These are phyloP conservation scores for Thecophora atra DNA, from an alignment of 2,888 invertebrate species.

Conservation along the genomic window DNA sequence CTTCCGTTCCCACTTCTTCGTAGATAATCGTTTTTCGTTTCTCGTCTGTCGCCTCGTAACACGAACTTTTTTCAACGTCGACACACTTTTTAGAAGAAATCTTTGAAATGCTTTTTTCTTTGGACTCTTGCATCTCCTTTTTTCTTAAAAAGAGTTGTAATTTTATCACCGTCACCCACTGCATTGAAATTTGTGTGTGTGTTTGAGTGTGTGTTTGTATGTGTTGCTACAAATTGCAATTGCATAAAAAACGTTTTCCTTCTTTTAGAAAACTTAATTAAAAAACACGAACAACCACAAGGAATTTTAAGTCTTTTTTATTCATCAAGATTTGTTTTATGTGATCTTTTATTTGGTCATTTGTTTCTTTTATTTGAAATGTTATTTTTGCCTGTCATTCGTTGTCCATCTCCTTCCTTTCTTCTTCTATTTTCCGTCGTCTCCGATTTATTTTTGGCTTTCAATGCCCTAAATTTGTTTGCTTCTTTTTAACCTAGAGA, in stretches of 20 bases:
- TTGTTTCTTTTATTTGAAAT: not conserved
- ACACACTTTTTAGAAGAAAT: constrained; percentile 27
- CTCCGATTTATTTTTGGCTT: constrained; percentile 7
- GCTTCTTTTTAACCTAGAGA: constrained; percentile 26
- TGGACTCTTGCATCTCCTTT: not conserved
- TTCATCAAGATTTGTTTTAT: too few relatives aligned
- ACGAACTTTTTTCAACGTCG: not conserved
- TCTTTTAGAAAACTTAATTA: too few relatives aligned
- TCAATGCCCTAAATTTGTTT: constrained; percentile 11
- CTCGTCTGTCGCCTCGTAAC: not conserved
- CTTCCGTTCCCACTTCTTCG: not conserved
- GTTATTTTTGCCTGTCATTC: not conserved
- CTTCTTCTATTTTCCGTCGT: not conserved
- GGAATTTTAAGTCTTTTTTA: not conserved
- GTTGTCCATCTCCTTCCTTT: not conserved
- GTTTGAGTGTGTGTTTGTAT: not conserved
- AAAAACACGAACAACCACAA: too few relatives aligned
- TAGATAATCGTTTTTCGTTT: not conserved
- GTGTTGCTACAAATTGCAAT: constrained; percentile 16
- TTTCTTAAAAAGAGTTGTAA: not conserved
- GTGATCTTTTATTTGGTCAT: not conserved
- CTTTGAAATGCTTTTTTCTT: constrained; percentile 11
- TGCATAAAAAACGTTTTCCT: constrained; percentile 20
- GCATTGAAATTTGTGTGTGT: not conserved
- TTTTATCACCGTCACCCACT: constrained; percentile 27